These are phyloP conservation scores for Zaprionus davidi DNA, from an alignment of 1,140 invertebrate species.

Conservation along the genomic window DNA sequence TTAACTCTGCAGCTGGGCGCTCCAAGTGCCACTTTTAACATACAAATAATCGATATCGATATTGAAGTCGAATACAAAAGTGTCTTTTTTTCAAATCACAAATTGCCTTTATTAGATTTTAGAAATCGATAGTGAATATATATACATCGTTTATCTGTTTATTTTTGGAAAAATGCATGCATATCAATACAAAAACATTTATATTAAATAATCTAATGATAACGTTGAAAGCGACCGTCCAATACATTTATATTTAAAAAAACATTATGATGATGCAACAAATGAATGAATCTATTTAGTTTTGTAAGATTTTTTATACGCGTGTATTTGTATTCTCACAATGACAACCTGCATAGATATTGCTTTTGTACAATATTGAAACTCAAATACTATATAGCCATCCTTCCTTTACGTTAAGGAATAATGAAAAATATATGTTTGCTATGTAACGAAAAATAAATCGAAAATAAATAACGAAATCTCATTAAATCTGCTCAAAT, in stretches of 20 bases:
- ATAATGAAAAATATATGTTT: constrained; percentile 40
- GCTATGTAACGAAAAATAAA: constrained; percentile 33
- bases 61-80: constrained; percentile 46
- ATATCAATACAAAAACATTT: constrained; percentile 32
- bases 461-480: constrained; percentile 26
- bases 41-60: constrained; percentile 4
- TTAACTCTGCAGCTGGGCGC: constrained; percentile 50
- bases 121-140: constrained; percentile 70
- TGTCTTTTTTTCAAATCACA: constrained; percentile 69
- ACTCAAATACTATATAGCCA: constrained; percentile 34
- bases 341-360: constrained; percentile 30
- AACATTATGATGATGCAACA: constrained; percentile 39
- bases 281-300: constrained; percentile 75
- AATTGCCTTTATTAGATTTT: constrained; percentile 82
- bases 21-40: constrained; percentile 39
- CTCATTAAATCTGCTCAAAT: not conserved
- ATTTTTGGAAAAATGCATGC: constrained; percentile 33
- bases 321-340: constrained; percentile 42
- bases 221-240: constrained; percentile 61
- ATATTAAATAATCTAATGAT: constrained; percentile 20
- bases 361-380: constrained; percentile 42
- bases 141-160: constrained; percentile 9
- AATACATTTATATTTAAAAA: constrained; percentile 48
- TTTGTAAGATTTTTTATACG: constrained; percentile 70
- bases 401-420: constrained; percentile 56